phyloP scores from a whole-genome alignment of 2,113 vertebrate genomes.

The Datnioides undecimradiatus region DNA sequence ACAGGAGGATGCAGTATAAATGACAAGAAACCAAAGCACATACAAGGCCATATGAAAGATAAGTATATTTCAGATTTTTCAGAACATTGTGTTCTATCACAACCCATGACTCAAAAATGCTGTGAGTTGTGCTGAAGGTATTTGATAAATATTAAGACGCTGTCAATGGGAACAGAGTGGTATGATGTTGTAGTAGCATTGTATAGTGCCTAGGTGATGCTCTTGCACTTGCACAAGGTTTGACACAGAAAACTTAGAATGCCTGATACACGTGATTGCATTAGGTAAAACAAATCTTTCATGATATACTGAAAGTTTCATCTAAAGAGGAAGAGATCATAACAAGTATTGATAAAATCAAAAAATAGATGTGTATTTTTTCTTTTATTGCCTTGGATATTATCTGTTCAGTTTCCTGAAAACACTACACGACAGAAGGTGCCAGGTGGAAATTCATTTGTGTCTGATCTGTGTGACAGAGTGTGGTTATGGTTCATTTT shows the following conservation, averaged over 20 bases:
- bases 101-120: too few relatives aligned
- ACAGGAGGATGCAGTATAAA: neutral
- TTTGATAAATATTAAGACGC: neutral
- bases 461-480: constrained; percentile 6
- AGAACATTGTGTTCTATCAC: too few relatives aligned
- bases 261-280: neutral
- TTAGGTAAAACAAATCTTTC: neutral
- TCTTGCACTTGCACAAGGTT: constrained; percentile 27
- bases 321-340: neutral
- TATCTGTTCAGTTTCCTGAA: constrained; percentile 16
- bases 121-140: neutral
- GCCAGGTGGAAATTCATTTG: constrained; percentile 1
- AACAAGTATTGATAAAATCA: constrained; percentile 20
- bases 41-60: neutral
- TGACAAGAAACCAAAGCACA: neutral
- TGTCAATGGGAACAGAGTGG: neutral
- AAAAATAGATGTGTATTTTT: constrained; percentile 23
- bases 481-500: neutral
- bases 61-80: too few relatives aligned
- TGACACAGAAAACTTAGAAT: neutral
- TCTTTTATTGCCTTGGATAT: constrained; percentile 25
- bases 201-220: constrained; percentile 48
- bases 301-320: neutral
- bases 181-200: constrained; percentile 38
- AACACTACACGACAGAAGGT: constrained; percentile 5